These are phyloP conservation scores for Cydia pomonella DNA, from an alignment of 1,140 invertebrate genomes.

Conservation along the genomic window DNA sequence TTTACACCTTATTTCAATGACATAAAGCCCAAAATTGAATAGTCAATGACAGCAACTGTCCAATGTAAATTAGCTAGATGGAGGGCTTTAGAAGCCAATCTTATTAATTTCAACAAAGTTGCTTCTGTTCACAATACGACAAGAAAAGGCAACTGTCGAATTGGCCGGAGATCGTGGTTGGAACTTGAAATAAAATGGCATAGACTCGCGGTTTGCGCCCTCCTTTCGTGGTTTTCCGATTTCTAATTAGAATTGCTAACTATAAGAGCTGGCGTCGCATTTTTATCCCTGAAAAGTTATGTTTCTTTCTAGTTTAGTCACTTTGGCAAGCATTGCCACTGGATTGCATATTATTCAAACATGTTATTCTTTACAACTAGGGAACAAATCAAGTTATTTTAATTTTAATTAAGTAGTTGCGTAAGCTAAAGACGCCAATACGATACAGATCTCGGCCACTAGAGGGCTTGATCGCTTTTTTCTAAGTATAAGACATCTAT, in stretches of 20 bases:
- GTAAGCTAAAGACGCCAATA: too few species aligned
- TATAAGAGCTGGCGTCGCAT: background rate
- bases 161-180: slow-evolving; percentile 1
- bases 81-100: slow-evolving; percentile 48
- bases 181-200: slow-evolving; percentile 25
- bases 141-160: slow-evolving; percentile 25
- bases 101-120: slow-evolving; percentile 48
- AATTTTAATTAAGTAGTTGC: too few species aligned
- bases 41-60: slow-evolving; percentile 17
- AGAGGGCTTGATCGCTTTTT: too few species aligned
- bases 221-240: slow-evolving; percentile 1
- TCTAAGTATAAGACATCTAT: too few species aligned
- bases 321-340: too few species aligned
- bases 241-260: slow-evolving; percentile 10
- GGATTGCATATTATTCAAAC: too few species aligned
- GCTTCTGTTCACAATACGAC: slow-evolving; percentile 5
- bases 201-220: background rate
- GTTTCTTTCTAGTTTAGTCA: too few species aligned
- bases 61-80: slow-evolving; percentile 54
- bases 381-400: too few species aligned
- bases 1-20: background rate
- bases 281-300: too few species aligned
- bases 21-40: background rate
- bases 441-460: too few species aligned
- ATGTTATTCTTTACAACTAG: too few species aligned